Percentiles rank a stretch among this genome's conserved stretches.
Evolutionary conservation across 1,140 invertebrate species (phyloP).

Genomic region (Varroa destructor): DNA sequence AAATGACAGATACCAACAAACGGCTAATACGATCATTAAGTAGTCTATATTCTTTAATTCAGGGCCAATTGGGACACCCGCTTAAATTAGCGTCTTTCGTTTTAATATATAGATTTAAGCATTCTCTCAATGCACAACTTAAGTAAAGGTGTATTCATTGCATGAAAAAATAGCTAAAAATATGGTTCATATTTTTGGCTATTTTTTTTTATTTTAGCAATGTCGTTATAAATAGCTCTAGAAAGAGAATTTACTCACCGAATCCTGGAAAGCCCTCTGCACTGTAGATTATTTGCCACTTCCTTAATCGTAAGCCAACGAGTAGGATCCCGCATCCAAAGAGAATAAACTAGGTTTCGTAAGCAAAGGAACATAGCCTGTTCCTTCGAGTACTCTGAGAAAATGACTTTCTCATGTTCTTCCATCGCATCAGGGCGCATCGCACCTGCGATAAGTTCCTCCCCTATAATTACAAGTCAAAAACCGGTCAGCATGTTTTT

Average conservation of each 20-base stretch:
- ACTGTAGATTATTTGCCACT: constrained; percentile 20
- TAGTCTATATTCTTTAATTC: too few relatives aligned
- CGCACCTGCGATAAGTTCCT: constrained; percentile 20
- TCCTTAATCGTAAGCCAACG: constrained; percentile 36
- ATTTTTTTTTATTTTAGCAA: too few relatives aligned
- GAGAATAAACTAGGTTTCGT: constrained; percentile 42
- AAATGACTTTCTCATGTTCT: constrained; percentile 39
- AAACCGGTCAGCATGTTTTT: too few relatives aligned
- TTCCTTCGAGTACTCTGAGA: constrained; percentile 39
- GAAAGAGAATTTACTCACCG: constrained; percentile 12
- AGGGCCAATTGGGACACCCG: too few relatives aligned
- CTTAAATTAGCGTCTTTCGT: too few relatives aligned
- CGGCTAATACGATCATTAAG: too few relatives aligned
- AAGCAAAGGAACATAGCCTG: constrained; percentile 43
- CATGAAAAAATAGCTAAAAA: too few relatives aligned
- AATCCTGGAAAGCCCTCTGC: constrained; percentile 3
- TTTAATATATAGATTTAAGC: too few relatives aligned
- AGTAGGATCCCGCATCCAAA: constrained; percentile 43
- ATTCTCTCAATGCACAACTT: too few relatives aligned
- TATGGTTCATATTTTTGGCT: too few relatives aligned
- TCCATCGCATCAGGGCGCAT: constrained; percentile 43
- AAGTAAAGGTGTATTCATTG: too few relatives aligned
- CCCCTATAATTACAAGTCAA: not conserved
- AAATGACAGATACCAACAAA: too few relatives aligned
- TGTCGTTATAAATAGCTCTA: not conserved